These are phyloP conservation scores for Drosophila rhopaloa DNA, from an alignment of 1,140 invertebrate genomes.

Conservation along the genomic window DNA sequence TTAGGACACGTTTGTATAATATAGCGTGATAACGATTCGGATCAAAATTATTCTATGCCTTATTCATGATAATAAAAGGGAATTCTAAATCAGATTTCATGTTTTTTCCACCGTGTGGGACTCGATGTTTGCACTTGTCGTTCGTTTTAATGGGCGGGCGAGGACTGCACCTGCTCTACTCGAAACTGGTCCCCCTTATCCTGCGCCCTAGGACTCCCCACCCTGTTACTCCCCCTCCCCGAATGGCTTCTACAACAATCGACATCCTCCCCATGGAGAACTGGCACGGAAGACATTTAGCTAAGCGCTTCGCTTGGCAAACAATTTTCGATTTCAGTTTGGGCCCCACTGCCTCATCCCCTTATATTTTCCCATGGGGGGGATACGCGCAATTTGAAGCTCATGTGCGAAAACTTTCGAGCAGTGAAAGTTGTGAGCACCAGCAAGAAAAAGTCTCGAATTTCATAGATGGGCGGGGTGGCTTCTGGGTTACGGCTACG, in stretches of 20 bases:
- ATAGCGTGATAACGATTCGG: too few relatives aligned
- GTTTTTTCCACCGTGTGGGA: constrained; percentile 9
- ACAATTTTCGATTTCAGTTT: constrained; percentile 77
- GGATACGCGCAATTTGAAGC: constrained; percentile 67
- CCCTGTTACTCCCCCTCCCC: constrained; percentile 8
- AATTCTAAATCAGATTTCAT: neutral
- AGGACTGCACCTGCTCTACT: constrained; percentile 61
- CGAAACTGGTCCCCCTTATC: constrained; percentile 2
- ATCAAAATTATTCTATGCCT: too few relatives aligned
- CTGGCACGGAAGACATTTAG: constrained; percentile 80
- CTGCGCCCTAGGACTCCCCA: constrained; percentile 21
- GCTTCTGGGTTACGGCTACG: constrained; percentile 42
- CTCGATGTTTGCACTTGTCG: constrained; percentile 69
- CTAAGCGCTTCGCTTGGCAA: constrained; percentile 80
- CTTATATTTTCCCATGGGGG: constrained; percentile 15
- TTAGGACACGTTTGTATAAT: too few relatives aligned
- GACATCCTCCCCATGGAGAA: constrained; percentile 70
- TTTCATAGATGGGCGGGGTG: constrained; percentile 22
- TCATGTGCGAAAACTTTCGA: constrained; percentile 75
- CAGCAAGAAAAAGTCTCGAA: constrained; percentile 25
- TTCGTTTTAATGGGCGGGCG: constrained; percentile 71
- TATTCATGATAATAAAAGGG: too few relatives aligned
- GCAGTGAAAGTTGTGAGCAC: constrained; percentile 67
- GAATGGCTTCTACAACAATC: constrained; percentile 42
- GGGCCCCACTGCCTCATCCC: constrained; percentile 14